phyloP scores from a whole-genome alignment of 2,888 invertebrate genomes.

The Dinocampus coccinellae region DNA sequence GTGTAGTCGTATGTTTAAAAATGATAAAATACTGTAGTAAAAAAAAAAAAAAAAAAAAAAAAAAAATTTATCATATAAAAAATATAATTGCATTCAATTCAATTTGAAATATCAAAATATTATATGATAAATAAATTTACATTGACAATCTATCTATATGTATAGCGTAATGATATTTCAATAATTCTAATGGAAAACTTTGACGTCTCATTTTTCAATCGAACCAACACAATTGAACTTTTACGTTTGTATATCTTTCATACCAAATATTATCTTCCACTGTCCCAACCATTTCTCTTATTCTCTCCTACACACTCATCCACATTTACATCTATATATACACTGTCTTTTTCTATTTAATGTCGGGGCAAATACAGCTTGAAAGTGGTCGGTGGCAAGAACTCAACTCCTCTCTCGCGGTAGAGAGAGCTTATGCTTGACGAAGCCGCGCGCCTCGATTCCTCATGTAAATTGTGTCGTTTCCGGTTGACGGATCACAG shows the following conservation, averaged over 20 bases:
- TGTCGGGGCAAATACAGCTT: slow-evolving; percentile 33
- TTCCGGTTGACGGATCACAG: slow-evolving; percentile 63
- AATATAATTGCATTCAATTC: neutral
- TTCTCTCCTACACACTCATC: neutral
- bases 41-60: neutral
- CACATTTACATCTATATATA: neutral
- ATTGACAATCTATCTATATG: neutral
- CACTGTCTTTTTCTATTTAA: neutral
- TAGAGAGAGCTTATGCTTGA: slow-evolving; percentile 50
- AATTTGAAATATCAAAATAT: neutral
- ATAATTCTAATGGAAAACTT: slow-evolving; percentile 33
- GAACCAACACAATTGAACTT: slow-evolving; percentile 12
- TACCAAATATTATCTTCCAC: slow-evolving; percentile 33
- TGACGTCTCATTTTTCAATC: slow-evolving; percentile 34
- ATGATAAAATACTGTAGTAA: too few relatives aligned
- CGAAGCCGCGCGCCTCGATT: slow-evolving; percentile 56
- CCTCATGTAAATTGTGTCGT: slow-evolving; percentile 64
- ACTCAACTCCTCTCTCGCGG: slow-evolving; percentile 14
- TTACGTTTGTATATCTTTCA: slow-evolving; percentile 21
- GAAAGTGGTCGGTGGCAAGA: slow-evolving; percentile 29
- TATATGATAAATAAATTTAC: slow-evolving; percentile 5
- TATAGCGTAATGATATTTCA: slow-evolving; percentile 1
- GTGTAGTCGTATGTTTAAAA: too few relatives aligned
- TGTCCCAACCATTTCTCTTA: neutral
- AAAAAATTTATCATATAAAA: neutral